These are phyloP conservation scores for Drosophila navojoa DNA, from an alignment of 1,140 invertebrate genomes.

Conservation along the genomic window DNA sequence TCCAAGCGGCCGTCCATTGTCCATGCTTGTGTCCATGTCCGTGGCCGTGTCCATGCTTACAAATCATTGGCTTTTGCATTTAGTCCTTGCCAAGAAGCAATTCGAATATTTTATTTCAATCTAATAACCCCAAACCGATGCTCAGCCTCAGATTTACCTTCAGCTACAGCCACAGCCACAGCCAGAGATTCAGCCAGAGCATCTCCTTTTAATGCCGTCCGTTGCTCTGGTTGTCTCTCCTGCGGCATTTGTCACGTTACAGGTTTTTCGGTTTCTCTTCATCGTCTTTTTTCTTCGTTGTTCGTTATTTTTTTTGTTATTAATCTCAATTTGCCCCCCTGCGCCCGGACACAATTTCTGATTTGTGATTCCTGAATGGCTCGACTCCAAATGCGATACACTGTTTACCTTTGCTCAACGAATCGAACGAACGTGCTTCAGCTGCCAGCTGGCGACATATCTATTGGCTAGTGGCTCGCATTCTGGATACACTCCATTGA, in stretches of 20 bases:
- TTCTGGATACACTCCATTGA: conserved; percentile 49
- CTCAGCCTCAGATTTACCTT: conserved; percentile 11
- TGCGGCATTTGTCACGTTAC: conserved; percentile 72
- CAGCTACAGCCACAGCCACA: not conserved
- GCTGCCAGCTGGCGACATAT: conserved; percentile 26
- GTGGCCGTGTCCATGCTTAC: conserved; percentile 58
- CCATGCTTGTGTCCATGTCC: conserved; percentile 21
- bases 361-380: conserved; percentile 9
- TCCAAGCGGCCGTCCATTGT: conserved; percentile 13
- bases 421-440: conserved; percentile 43
- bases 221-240: conserved; percentile 1
- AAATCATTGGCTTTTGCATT: conserved; percentile 68
- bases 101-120: conserved; percentile 63
- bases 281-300: conserved; percentile 34
- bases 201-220: not conserved
- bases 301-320: conserved; percentile 61
- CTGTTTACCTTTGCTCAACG: conserved; percentile 42
- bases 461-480: conserved; percentile 13
- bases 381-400: conserved; percentile 4
- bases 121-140: conserved; percentile 47
- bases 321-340: conserved; percentile 73
- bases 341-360: conserved; percentile 23
- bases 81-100: conserved; percentile 53
- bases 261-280: conserved; percentile 35
- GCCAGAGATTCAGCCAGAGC: not conserved